Percentiles rank a stretch among this genome's conserved stretches.
phyloP scores from a whole-genome alignment of 2,797 vertebrate species.

The Podargus strigoides region DNA sequence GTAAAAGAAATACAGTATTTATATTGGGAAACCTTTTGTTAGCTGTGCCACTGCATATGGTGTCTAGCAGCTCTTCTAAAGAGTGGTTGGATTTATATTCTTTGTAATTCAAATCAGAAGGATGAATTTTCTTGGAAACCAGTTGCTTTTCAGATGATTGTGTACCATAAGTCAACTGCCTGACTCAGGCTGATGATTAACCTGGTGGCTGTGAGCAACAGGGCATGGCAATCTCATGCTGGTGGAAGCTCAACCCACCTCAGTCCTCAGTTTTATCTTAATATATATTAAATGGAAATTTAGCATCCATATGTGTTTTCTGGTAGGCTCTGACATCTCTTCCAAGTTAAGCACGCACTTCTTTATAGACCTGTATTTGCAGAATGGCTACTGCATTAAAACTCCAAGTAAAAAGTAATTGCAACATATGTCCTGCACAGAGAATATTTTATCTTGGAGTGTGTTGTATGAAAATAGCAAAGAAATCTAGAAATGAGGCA shows the following conservation, averaged over 20 bases:
- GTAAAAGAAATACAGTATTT: background rate
- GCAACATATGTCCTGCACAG: background rate
- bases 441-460: background rate
- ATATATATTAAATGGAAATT: background rate
- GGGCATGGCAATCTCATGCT: background rate
- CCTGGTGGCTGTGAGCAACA: background rate
- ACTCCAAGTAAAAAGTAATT: background rate
- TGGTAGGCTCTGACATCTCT: background rate
- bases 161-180: background rate
- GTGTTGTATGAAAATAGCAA: background rate
- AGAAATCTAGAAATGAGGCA: background rate
- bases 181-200: background rate
- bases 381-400: background rate
- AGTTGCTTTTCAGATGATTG: background rate
- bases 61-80: background rate
- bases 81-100: background rate
- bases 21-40: background rate
- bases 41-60: background rate
- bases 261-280: background rate
- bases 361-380: background rate
- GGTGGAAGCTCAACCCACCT: background rate
- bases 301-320: rapidly evolving
- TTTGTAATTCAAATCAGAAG: background rate
- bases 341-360: background rate
- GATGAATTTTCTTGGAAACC: background rate